These are phyloP conservation scores for Dorcus parallelipipedus DNA, from an alignment of 2,888 invertebrate species.

Conservation along the genomic window DNA sequence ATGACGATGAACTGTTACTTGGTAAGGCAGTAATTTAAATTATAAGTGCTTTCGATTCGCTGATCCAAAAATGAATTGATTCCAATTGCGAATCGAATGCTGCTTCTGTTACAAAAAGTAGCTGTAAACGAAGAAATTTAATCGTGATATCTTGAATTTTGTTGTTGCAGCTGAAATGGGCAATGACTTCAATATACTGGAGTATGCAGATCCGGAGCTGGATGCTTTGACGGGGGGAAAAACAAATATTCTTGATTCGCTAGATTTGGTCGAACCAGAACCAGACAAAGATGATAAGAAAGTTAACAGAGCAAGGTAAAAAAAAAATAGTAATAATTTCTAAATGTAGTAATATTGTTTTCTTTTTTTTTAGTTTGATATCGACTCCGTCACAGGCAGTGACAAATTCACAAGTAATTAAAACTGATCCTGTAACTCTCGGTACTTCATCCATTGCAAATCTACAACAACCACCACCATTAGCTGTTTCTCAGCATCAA, in stretches of 20 bases:
- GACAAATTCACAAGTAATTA: slow-evolving; percentile 18
- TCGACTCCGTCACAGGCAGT: slow-evolving; percentile 20
- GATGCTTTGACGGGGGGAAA: slow-evolving; percentile 76
- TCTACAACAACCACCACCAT: slow-evolving; percentile 26
- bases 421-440: slow-evolving; percentile 22
- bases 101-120: too few species aligned
- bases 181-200: slow-evolving; percentile 91
- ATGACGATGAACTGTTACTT: slow-evolving; percentile 75
- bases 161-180: slow-evolving; percentile 74
- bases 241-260: slow-evolving; percentile 81
- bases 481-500: slow-evolving; percentile 37
- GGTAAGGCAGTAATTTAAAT: slow-evolving; percentile 40
- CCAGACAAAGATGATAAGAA: slow-evolving; percentile 65
- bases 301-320: slow-evolving; percentile 34
- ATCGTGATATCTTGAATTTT: too few species aligned
- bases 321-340: too few species aligned
- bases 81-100: too few species aligned
- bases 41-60: too few species aligned
- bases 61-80: too few species aligned
- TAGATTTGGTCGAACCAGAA: slow-evolving; percentile 76
- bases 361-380: slow-evolving; percentile 16
- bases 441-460: slow-evolving; percentile 11
- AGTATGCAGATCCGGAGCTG: slow-evolving; percentile 92
- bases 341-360: too few species aligned
- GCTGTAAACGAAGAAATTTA: too few species aligned